Evolutionary conservation across 53 echinoderm and acorn worm genomes (phyloP), one percentile per base, ranked within the genome.

Genomic region (Paracentrotus lividus): DNA sequence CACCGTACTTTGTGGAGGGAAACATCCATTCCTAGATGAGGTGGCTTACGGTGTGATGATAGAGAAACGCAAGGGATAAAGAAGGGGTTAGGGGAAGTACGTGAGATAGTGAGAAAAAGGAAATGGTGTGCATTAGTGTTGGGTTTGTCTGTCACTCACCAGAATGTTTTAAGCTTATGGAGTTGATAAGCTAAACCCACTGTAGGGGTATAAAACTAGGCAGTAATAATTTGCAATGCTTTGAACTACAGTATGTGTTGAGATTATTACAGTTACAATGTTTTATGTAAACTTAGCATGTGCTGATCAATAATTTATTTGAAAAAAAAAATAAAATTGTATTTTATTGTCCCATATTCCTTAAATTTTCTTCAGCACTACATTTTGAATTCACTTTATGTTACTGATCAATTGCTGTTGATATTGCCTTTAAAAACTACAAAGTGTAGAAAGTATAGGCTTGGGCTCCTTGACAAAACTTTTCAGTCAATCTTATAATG

Each of bases 61-160:
- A 85, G 85, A 85, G 85, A 51, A 51, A 51, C 51, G n/a, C 14
- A 51, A 21, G 18, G 51, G 84, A 26, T 29, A 49, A 84, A 84
- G 49, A 49, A 49, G 84, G 85, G 47, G 85, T 85, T 85, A 51
- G 29, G 27, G 85, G 49, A 85, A 49, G 47, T 85, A 29, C 26
- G 49, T 49, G 51, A 85, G 85, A 85, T 13, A 77, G 94, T 14
- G 94, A 40, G 40, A 88, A 38, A 33, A 15, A 64, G 56, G 84
- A 90, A 90, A 36, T 90, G 52, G 56, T n/a, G 49, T 90, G 90
- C 77, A 85, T 85, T 85, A 85, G 67, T 38, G 55, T 81, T 81
- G 85, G 84, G 43, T 43, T 33, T 38, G 78, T 34, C 8, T 84
- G 55, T 93, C 84, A 93, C 23, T 81, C 81, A 84, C 9, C 68